Base-by-base conservation (phyloP, 2,113 vertebrate genomes). In the Saccopteryx leptura region DNA sequence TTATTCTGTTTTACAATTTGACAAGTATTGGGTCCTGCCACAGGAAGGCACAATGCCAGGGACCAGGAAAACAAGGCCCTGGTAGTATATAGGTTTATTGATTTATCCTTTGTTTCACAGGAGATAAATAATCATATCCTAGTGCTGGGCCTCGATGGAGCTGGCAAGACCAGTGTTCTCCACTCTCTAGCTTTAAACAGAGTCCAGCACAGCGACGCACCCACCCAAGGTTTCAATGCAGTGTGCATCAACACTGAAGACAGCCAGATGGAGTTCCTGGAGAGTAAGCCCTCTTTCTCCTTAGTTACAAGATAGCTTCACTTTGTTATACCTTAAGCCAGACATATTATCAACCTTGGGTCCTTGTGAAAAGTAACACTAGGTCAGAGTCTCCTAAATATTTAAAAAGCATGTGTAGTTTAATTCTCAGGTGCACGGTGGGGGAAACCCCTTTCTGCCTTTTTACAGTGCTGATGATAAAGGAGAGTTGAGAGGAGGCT, bases 151-250 rank as follows among this genome's bases (percentile, higher is more conserved):
- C 98, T 99, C 92, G 99, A 99, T 6, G 99, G 99, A 72, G 98
- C 99, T 0, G 99, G 99, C n/a, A 99, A 99, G 97, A 99, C 99
- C 7, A 99, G 99, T 72, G 84, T 99, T 86, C 98, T 99, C 24
- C 98, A 99, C 93, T 98, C 98, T 31, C 96, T 99, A 60, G 98
- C 99, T 39, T 99, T 98, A 0, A 99, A 99, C 82, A 97, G 78
- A 4, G 97, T 98, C 89, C 99, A 99, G 91, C 98, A 97, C 93
- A 99, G 99, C 2, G 4, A 98, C 56, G 96, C 98, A 61, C 99
- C 99, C 9, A 99, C 99, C 0, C 96, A 98, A 95, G 99, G 99
- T 78, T 99, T 99, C 98, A 98, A 99, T 7, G 99, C 98, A 0
- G 97, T 99, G 88, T 99, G 99, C 83, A 61, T 99, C 98, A 98